Conservation (phyloP, 2,888 invertebrate species). For the Clepsis dumicolana region DNA sequence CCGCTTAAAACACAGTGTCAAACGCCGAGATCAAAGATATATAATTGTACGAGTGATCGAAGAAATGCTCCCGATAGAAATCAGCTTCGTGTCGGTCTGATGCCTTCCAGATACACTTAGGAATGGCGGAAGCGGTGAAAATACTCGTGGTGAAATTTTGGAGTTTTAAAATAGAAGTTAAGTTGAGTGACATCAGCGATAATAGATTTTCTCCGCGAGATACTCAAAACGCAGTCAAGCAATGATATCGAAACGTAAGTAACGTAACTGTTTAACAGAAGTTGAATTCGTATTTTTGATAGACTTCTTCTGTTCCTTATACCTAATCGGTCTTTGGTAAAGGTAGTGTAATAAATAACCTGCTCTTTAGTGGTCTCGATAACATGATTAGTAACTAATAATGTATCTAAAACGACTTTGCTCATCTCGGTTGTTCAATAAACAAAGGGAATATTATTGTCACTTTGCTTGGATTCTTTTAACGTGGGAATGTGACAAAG, state of each 20-base stretch:
- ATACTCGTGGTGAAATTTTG: slow-evolving; percentile 11
- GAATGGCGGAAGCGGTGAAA: slow-evolving; percentile 34
- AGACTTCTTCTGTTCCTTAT: not conserved
- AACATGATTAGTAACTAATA: not conserved
- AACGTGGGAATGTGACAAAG: too few relatives aligned
- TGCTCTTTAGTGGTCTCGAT: too few relatives aligned
- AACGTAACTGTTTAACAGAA: not conserved
- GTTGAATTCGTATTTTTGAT: not conserved
- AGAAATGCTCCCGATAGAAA: slow-evolving; percentile 27
- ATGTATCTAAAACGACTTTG: not conserved
- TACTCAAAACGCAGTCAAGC: not conserved
- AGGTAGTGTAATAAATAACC: slow-evolving; percentile 4
- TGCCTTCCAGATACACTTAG: slow-evolving; percentile 34
- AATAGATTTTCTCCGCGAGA: not conserved
- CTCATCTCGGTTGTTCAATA: too few relatives aligned
- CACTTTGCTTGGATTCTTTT: too few relatives aligned
- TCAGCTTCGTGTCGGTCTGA: slow-evolving; percentile 28
- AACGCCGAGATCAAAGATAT: slow-evolving; percentile 39
- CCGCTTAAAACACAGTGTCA: slow-evolving; percentile 31
- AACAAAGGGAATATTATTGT: too few relatives aligned
- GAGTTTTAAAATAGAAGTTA: slow-evolving; percentile 26
- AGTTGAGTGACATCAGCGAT: not conserved
- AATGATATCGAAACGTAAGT: not conserved
- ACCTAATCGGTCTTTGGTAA: not conserved
- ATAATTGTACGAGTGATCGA: slow-evolving; percentile 12